phyloP scores from a whole-genome alignment of 2,888 invertebrate genomes.

The Shargacucullia verbasci region DNA sequence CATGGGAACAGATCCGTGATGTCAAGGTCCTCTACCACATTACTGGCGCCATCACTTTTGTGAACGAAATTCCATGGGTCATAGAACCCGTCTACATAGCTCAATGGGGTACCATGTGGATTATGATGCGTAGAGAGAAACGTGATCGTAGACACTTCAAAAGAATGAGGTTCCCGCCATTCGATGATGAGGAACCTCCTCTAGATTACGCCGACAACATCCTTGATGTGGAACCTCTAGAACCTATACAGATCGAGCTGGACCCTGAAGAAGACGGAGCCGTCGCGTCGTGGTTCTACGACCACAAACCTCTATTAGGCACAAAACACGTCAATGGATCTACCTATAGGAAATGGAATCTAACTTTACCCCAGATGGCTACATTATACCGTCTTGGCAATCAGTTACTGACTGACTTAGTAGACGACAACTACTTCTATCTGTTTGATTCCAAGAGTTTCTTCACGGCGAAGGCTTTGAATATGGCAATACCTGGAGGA shows the following conservation, averaged over 20 bases:
- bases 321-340: constrained; percentile 98
- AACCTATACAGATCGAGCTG: constrained; percentile 99
- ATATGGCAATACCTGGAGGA: constrained; percentile 99
- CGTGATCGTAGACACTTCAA: constrained; percentile 99
- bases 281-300: constrained; percentile 99
- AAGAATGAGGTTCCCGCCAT: constrained; percentile 99
- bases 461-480: constrained; percentile 99
- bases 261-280: constrained; percentile 98
- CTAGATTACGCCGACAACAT: constrained; percentile 99
- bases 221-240: constrained; percentile 99
- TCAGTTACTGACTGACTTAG: constrained; percentile 98
- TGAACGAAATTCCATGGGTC: constrained; percentile 99
- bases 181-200: constrained; percentile 99
- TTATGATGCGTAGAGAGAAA: constrained; percentile 99
- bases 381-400: constrained; percentile 99
- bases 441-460: constrained; percentile 99
- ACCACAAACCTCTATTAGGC: constrained; percentile 98
- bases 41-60: constrained; percentile 99
- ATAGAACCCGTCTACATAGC: constrained; percentile 99
- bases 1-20: constrained; percentile 99
- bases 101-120: constrained; percentile 99
- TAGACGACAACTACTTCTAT: constrained; percentile 99
- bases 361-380: constrained; percentile 98
- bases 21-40: constrained; percentile 99
- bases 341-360: constrained; percentile 98